Evolutionary conservation across 2,888 invertebrate species (phyloP).

Genomic region (Ischnus inquisitorius): DNA sequence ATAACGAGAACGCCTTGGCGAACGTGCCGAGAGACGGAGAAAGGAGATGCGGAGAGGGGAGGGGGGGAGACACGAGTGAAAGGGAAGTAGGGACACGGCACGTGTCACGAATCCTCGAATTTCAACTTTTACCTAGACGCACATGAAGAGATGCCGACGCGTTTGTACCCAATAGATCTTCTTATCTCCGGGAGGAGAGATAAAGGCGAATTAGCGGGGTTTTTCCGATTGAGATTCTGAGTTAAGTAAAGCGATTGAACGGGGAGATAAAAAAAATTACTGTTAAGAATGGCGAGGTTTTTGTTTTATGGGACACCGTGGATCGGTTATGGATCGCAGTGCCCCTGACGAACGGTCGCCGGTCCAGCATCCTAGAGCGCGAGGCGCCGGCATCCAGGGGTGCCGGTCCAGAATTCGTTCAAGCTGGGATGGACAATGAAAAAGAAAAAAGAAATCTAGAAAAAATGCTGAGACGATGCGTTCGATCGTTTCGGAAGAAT

Average conservation of each 20-base stretch:
- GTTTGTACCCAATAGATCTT: conserved; percentile 37
- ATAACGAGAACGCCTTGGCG: conserved; percentile 75
- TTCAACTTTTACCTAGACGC: conserved; percentile 56
- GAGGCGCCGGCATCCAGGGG: conserved; percentile 54
- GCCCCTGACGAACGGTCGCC: conserved; percentile 56
- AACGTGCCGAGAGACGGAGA: conserved; percentile 36
- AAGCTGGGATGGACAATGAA: no score
- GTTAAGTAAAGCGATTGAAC: neutral
- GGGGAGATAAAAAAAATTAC: neutral
- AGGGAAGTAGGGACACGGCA: conserved; percentile 71
- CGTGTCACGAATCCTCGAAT: conserved; percentile 75
- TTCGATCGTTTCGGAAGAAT: neutral
- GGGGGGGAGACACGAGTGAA: conserved; percentile 46
- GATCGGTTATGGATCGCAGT: neutral
- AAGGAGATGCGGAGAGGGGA: conserved; percentile 14
- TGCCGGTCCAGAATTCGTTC: neutral
- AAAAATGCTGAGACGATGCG: neutral
- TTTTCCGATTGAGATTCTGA: conserved; percentile 4
- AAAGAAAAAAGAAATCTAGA: neutral
- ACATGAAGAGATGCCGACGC: conserved; percentile 7
- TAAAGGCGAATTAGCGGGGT: neutral
- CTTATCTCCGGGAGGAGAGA: neutral
- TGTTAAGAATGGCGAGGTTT: neutral
- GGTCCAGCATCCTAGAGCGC: conserved; percentile 48
- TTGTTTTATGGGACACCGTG: neutral